Evolutionary conservation across 1,140 invertebrate genomes (phyloP).

Genomic region (Pseudomyrmex sp.): DNA sequence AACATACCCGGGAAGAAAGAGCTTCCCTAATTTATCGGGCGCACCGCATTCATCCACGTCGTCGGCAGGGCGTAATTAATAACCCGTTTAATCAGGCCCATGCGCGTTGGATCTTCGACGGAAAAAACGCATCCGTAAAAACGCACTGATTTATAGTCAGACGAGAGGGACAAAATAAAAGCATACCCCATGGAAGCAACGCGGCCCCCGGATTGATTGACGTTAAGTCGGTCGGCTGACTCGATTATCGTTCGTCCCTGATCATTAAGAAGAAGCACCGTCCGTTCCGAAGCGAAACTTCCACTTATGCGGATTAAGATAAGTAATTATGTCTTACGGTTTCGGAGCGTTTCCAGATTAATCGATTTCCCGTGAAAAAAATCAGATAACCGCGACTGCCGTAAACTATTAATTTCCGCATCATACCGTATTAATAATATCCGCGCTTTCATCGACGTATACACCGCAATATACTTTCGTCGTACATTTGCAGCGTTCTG

Average conservation of each 20-base stretch:
- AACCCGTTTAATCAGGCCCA: constrained; percentile 81
- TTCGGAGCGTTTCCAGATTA: constrained; percentile 66
- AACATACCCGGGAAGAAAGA: constrained; percentile 74
- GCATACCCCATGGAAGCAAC: constrained; percentile 45
- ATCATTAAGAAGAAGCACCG: constrained; percentile 77
- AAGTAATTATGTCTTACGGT: constrained; percentile 67
- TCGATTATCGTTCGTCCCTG: constrained; percentile 79
- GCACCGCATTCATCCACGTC: constrained; percentile 78
- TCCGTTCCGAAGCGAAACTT: constrained; percentile 38
- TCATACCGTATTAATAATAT: constrained; percentile 60
- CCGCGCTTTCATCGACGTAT: constrained; percentile 1
- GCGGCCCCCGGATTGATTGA: constrained; percentile 71
- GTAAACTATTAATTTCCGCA: constrained; percentile 65
- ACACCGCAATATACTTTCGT: background rate
- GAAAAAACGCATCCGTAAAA: constrained; percentile 77
- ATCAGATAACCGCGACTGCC: constrained; percentile 60
- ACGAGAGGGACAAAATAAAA: constrained; percentile 57
- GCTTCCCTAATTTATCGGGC: constrained; percentile 73
- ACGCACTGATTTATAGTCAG: constrained; percentile 81
- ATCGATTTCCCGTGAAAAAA: constrained; percentile 62
- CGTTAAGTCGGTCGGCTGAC: constrained; percentile 81
- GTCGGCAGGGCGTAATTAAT: constrained; percentile 80
- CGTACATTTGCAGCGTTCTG: constrained; percentile 8
- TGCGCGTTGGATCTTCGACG: constrained; percentile 70
- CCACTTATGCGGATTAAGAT: constrained; percentile 68